phyloP scores from a whole-genome alignment of 2,888 invertebrate genomes.

The Germaria angustata region DNA sequence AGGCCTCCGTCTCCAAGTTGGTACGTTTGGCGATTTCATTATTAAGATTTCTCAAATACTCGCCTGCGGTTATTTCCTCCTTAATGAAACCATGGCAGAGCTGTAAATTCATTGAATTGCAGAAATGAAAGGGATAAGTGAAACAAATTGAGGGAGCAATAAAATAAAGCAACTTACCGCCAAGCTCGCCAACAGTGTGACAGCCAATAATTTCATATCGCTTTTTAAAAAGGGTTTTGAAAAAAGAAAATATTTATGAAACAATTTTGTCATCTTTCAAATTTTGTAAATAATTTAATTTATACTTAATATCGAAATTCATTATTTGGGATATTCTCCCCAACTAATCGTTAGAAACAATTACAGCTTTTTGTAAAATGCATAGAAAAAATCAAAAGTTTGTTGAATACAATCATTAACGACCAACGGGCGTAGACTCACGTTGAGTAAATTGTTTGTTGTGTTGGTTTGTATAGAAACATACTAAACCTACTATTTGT shows the following conservation, averaged over 20 bases:
- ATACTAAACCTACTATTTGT: too few relatives aligned
- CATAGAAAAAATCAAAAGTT: too few relatives aligned
- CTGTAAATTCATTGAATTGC: constrained; percentile 52
- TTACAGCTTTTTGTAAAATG: too few relatives aligned
- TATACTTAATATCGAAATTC: too few relatives aligned
- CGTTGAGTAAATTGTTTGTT: too few relatives aligned
- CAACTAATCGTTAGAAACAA: too few relatives aligned
- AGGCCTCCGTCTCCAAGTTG: constrained; percentile 83
- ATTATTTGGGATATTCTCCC: too few relatives aligned
- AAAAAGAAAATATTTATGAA: not conserved
- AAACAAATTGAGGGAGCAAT: not conserved
- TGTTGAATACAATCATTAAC: too few relatives aligned
- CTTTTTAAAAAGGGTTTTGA: not conserved
- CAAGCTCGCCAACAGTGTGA: constrained; percentile 57
- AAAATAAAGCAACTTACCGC: constrained; percentile 61
- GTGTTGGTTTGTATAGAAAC: too few relatives aligned
- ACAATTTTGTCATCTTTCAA: too few relatives aligned
- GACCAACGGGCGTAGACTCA: too few relatives aligned
- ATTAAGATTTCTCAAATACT: constrained; percentile 84
- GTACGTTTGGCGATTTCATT: constrained; percentile 82
- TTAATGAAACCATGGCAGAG: constrained; percentile 70
- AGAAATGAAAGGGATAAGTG: not conserved
- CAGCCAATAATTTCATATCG: constrained; percentile 64
- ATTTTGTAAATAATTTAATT: too few relatives aligned
- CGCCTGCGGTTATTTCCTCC: constrained; percentile 82